Evolutionary conservation across 2,888 invertebrate species (phyloP).

Genomic region (Thymelicus acteon): DNA sequence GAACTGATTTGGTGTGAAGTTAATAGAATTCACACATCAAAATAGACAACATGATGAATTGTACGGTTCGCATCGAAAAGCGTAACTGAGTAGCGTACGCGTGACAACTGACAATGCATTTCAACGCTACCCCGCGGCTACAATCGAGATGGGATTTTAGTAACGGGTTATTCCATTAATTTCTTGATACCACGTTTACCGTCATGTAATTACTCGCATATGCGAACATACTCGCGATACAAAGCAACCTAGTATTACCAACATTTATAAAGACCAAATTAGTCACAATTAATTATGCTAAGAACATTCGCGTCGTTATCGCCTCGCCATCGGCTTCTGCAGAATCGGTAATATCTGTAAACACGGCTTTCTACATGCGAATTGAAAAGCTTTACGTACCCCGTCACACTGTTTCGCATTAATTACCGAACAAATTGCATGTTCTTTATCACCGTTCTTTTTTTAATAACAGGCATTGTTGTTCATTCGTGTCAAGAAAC

Average conservation of each 20-base stretch:
- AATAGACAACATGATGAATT: conserved; percentile 23
- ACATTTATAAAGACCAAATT: conserved; percentile 66
- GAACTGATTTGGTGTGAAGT: conserved; percentile 4
- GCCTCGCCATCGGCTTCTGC: conserved; percentile 64
- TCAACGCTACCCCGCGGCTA: conserved; percentile 61
- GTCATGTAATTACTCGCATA: conserved; percentile 33
- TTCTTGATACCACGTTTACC: conserved; percentile 35
- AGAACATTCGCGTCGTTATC: conserved; percentile 65
- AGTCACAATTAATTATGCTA: conserved; percentile 75
- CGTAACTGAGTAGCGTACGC: conserved; percentile 34
- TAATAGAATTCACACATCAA: conserved; percentile 21
- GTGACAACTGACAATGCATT: conserved; percentile 66
- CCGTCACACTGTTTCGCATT: conserved; percentile 75
- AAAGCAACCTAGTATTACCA: conserved; percentile 43
- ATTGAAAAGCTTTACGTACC: conserved; percentile 76
- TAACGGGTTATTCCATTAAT: conserved; percentile 50
- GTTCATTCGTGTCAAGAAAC: conserved; percentile 79
- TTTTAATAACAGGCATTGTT: conserved; percentile 82
- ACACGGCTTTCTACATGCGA: conserved; percentile 70
- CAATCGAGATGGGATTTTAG: conserved; percentile 64
- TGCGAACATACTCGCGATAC: conserved; percentile 17
- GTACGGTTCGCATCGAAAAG: conserved; percentile 13
- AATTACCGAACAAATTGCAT: conserved; percentile 78
- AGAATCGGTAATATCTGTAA: conserved; percentile 65
- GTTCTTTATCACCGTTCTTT: conserved; percentile 78